phyloP scores from a whole-genome alignment of 2,797 vertebrate species.

The Sciurus vulgaris region DNA sequence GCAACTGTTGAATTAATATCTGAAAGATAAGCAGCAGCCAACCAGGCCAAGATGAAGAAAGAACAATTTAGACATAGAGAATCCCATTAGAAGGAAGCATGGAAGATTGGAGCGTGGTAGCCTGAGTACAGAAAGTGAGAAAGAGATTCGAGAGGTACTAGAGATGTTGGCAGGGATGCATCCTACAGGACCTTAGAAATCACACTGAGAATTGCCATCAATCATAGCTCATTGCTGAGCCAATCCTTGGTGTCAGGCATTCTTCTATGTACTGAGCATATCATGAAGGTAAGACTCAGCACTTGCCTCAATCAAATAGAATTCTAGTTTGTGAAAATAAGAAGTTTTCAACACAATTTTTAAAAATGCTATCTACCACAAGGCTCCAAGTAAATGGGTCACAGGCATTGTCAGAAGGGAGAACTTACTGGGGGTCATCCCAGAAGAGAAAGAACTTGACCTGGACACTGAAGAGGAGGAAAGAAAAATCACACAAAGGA shows the following conservation, averaged over 20 bases:
- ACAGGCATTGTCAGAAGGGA: background rate
- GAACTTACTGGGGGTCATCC: background rate
- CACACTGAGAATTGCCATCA: background rate
- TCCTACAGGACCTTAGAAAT: background rate
- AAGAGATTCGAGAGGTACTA: background rate
- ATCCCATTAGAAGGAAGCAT: rapidly evolving
- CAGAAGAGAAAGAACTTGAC: background rate
- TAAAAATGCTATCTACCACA: background rate
- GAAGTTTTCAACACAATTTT: background rate
- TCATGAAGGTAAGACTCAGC: background rate
- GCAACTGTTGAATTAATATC: background rate
- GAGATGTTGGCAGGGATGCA: no score
- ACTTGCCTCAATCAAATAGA: background rate
- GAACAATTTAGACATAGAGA: rapidly evolving
- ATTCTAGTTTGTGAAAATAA: background rate
- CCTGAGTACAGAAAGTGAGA: background rate
- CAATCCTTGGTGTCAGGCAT: background rate
- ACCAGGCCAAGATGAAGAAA: background rate
- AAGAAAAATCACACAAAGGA: background rate
- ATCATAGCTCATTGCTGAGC: background rate
- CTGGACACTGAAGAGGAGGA: background rate
- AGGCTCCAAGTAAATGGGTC: background rate
- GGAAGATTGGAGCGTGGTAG: no score
- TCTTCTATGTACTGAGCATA: background rate
- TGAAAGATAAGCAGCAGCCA: background rate